A percentile compares a stretch with the other conserved stretches of the same genome.
Conservation (phyloP, 2,888 invertebrate genomes). For the Drosophila colorata region DNA sequence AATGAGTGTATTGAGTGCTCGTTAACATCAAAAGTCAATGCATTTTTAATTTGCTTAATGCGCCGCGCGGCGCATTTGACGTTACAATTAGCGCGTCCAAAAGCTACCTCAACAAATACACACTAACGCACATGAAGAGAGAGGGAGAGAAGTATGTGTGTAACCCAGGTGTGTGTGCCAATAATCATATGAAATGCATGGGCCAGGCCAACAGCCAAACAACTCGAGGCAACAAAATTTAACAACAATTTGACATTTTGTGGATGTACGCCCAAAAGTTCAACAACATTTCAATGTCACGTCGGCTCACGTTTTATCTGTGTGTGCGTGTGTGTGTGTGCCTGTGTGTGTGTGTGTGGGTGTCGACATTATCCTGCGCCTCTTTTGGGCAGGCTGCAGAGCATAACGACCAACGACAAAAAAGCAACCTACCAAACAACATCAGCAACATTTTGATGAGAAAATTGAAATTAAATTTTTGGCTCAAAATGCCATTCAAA, state of each 20-base stretch:
- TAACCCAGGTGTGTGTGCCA: constrained; percentile 23
- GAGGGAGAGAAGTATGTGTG: not conserved
- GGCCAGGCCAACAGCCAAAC: constrained; percentile 12
- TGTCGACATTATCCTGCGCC: constrained; percentile 57
- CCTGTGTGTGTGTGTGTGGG: constrained; percentile 17
- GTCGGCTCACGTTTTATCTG: constrained; percentile 26
- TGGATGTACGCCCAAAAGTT: constrained; percentile 41
- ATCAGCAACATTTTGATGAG: constrained; percentile 47
- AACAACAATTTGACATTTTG: constrained; percentile 45
- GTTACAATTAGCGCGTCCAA: constrained; percentile 66
- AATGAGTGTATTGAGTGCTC: constrained; percentile 52
- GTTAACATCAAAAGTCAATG: constrained; percentile 75
- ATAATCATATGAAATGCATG: constrained; percentile 49
- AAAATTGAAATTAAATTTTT: constrained; percentile 65
- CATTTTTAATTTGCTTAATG: constrained; percentile 75
- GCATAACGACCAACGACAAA: constrained; percentile 46
- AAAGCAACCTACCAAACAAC: constrained; percentile 27
- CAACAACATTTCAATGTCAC: constrained; percentile 78
- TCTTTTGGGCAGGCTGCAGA: constrained; percentile 35
- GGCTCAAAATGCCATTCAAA: constrained; percentile 58
- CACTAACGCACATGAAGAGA: not conserved
- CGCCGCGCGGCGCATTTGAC: constrained; percentile 62
- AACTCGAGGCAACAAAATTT: constrained; percentile 35
- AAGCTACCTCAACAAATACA: constrained; percentile 23
- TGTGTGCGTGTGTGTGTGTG: constrained; percentile 10